A percentile compares a stretch with the other conserved stretches of the same genome.
Conservation (phyloP, 2,888 invertebrate species). For the Heliothis peltigera region DNA sequence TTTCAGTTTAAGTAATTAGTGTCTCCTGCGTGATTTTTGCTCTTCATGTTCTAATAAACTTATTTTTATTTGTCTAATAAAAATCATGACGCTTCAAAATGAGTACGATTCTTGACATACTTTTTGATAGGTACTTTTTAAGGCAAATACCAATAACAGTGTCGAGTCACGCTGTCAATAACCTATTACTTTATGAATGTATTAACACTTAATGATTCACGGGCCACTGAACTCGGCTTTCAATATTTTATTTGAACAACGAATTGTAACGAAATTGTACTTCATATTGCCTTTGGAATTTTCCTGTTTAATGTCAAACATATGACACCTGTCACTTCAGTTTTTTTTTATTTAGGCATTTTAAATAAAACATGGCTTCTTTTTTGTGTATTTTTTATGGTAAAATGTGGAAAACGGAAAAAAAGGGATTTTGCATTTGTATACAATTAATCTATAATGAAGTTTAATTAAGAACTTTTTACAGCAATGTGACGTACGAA, state of each 20-base stretch:
- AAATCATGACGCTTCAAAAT: background rate
- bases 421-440: too few relatives aligned
- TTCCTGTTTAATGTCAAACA: constrained; percentile 14
- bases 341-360: background rate
- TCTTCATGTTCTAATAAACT: constrained; percentile 7
- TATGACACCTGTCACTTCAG: background rate
- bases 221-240: constrained; percentile 17
- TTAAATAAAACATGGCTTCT: background rate
- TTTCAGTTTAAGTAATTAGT: background rate
- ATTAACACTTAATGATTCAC: constrained; percentile 38
- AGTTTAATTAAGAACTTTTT: too few relatives aligned
- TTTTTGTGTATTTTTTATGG: too few relatives aligned
- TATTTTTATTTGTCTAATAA: background rate
- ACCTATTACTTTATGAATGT: constrained; percentile 20
- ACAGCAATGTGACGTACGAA: too few relatives aligned
- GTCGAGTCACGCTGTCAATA: constrained; percentile 28
- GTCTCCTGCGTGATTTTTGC: background rate
- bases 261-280: constrained; percentile 25
- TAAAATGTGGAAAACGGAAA: too few relatives aligned
- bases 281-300: constrained; percentile 19
- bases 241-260: constrained; percentile 40
- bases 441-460: too few relatives aligned
- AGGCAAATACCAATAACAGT: constrained; percentile 23
- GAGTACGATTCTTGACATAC: constrained; percentile 26
- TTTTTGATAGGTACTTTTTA: constrained; percentile 20